Conservation (phyloP, 2,797 vertebrate species). For the Corythornis leucogaster region DNA sequence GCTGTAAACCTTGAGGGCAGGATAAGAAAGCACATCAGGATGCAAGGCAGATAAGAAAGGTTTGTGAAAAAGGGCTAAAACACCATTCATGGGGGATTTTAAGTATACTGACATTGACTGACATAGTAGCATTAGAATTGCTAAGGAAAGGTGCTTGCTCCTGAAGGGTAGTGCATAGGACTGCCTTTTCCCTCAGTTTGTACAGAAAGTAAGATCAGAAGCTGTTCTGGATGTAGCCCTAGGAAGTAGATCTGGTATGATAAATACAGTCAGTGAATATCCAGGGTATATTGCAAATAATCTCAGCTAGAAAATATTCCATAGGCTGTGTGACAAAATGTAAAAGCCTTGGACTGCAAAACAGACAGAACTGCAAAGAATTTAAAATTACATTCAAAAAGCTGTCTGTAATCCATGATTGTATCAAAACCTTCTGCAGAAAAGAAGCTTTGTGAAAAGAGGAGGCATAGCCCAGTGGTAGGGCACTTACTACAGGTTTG, state of each 20-base stretch:
- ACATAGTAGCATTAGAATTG: conserved; percentile 57
- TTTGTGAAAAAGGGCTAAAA: conserved; percentile 52
- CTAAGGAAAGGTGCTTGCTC: conserved; percentile 40
- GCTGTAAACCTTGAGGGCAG: conserved; percentile 52
- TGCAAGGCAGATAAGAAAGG: conserved; percentile 55
- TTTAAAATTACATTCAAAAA: conserved; percentile 10
- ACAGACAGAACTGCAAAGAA: conserved; percentile 2
- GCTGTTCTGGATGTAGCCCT: neutral
- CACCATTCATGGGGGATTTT: conserved; percentile 40
- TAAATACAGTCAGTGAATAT: conserved; percentile 5
- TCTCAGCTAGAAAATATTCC: conserved; percentile 15
- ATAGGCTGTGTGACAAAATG: neutral
- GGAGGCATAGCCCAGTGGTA: neutral
- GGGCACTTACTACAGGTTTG: neutral
- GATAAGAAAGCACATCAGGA: conserved; percentile 56
- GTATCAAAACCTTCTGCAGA: conserved; percentile 24
- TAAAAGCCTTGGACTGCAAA: conserved; percentile 9
- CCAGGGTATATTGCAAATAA: neutral
- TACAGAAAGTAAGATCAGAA: conserved; percentile 19
- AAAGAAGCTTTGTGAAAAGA: neutral
- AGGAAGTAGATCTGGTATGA: neutral
- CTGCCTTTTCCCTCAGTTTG: neutral
- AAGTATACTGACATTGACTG: conserved; percentile 55
- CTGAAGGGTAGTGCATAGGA: neutral
- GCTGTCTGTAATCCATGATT: conserved; percentile 2